Percentiles rank a stretch among this genome's conserved stretches.
phyloP scores from a whole-genome alignment of 1,140 invertebrate genomes.

The Lepeophtheirus salmonis region DNA sequence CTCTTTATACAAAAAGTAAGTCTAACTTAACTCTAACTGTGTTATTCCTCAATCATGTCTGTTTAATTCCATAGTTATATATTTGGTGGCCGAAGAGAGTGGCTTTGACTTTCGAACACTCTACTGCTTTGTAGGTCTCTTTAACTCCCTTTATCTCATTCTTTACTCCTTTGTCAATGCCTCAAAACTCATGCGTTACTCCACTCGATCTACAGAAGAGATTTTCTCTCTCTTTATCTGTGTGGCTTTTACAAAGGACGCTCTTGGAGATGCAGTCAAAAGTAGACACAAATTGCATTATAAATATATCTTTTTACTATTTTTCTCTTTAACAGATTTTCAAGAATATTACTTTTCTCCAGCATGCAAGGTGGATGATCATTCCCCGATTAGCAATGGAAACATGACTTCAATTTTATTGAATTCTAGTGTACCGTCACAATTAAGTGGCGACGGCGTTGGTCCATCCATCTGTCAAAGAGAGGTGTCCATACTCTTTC shows the following conservation, averaged over 20 bases:
- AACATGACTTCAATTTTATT: background rate
- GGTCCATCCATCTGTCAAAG: conserved; percentile 21
- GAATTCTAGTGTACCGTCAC: background rate
- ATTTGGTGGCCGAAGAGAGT: background rate
- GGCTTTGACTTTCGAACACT: background rate
- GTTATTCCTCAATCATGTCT: background rate
- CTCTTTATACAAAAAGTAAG: conserved; percentile 38
- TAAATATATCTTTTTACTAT: background rate
- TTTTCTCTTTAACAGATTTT: background rate
- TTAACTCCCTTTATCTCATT: conserved; percentile 41
- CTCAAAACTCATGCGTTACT: conserved; percentile 42
- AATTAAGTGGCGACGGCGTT: background rate
- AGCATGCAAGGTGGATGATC: background rate
- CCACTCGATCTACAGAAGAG: conserved; percentile 43
- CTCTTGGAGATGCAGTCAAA: conserved; percentile 33
- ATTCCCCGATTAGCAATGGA: background rate
- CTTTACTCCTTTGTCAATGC: conserved; percentile 39
- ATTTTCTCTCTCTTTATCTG: conserved; percentile 46
- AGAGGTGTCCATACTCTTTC: conserved; percentile 40
- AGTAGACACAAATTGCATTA: conserved; percentile 18
- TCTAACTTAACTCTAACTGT: background rate
- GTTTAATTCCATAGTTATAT: background rate
- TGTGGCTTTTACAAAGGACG: conserved; percentile 43
- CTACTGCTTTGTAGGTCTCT: conserved; percentile 36
- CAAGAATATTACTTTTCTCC: background rate